Evolutionary conservation across 2,113 vertebrate species (phyloP).

Genomic region (Poicephalus meyeri): DNA sequence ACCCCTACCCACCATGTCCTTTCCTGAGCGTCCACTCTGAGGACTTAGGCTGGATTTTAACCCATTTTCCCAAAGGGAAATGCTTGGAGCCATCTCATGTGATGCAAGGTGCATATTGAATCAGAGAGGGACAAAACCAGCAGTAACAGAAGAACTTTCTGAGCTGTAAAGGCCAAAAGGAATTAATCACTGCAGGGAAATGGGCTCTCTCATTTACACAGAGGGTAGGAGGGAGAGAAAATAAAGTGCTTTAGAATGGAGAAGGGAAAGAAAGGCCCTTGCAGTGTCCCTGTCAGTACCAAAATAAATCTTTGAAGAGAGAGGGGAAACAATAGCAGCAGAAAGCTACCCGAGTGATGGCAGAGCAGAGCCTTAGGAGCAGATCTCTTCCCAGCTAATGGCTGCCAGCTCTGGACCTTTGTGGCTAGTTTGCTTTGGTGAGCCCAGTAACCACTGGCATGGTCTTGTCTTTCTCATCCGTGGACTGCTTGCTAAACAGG

Average conservation of each 20-base stretch:
- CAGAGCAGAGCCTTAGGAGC: background rate
- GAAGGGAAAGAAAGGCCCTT: conserved; percentile 1
- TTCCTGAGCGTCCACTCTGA: background rate
- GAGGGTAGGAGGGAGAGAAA: background rate
- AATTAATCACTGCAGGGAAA: conserved; percentile 32
- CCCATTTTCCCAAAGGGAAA: background rate
- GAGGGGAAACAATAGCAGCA: background rate
- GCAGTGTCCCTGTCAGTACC: background rate
- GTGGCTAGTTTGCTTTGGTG: conserved; percentile 30
- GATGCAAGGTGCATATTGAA: background rate
- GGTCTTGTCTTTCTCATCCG: background rate
- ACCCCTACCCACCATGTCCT: background rate
- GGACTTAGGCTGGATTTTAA: background rate
- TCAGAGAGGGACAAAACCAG: background rate
- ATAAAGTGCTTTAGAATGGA: background rate
- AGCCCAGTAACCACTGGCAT: background rate
- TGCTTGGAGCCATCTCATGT: background rate
- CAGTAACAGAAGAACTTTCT: background rate
- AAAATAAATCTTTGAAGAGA: conserved; percentile 11
- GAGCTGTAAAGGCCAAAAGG: background rate
- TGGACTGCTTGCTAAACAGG: conserved; percentile 17
- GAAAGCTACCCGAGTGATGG: background rate
- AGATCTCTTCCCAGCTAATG: background rate
- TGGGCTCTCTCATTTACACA: background rate
- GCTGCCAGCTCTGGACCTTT: conserved; percentile 32